phyloP scores from a whole-genome alignment of 2,113 vertebrate species.

The Hemiprocne comata region DNA sequence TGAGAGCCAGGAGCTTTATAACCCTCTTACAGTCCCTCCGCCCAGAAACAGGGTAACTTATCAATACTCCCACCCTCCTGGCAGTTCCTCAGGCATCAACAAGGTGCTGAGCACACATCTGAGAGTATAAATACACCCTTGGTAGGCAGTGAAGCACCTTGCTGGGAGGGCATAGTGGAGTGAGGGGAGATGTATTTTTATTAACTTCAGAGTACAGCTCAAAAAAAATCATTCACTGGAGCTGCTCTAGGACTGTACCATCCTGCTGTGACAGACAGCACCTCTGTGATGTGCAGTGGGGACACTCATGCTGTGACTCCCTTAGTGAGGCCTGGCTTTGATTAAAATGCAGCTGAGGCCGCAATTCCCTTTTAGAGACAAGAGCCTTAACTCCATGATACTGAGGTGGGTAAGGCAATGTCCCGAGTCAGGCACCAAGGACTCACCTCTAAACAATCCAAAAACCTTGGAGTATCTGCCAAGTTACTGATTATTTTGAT shows the following conservation, averaged over 20 bases:
- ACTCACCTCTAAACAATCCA: not conserved
- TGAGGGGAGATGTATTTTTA: not conserved
- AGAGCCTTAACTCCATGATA: not conserved
- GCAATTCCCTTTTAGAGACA: not conserved
- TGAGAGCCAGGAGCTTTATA: not conserved
- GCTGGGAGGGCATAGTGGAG: not conserved
- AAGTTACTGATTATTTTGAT: not conserved
- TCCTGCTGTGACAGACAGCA: not conserved
- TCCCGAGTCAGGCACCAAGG: rapidly evolving
- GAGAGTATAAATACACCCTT: not conserved
- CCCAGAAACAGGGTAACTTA: not conserved
- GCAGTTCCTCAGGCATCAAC: not conserved
- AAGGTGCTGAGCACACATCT: not conserved
- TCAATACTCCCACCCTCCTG: not conserved
- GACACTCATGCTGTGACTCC: rapidly evolving
- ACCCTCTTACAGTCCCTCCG: not conserved
- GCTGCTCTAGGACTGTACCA: not conserved
- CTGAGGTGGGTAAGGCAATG: not conserved
- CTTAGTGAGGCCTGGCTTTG: not conserved
- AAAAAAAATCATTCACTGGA: not conserved
- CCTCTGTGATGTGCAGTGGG: rapidly evolving
- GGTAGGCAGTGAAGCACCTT: not conserved
- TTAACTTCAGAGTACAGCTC: not conserved
- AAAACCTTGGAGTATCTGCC: not conserved
- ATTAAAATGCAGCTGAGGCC: not conserved